Percentiles rank a stretch among this genome's conserved stretches.
Evolutionary conservation across 2,113 vertebrate genomes (phyloP).

Genomic region (Lasiurus cinereus): DNA sequence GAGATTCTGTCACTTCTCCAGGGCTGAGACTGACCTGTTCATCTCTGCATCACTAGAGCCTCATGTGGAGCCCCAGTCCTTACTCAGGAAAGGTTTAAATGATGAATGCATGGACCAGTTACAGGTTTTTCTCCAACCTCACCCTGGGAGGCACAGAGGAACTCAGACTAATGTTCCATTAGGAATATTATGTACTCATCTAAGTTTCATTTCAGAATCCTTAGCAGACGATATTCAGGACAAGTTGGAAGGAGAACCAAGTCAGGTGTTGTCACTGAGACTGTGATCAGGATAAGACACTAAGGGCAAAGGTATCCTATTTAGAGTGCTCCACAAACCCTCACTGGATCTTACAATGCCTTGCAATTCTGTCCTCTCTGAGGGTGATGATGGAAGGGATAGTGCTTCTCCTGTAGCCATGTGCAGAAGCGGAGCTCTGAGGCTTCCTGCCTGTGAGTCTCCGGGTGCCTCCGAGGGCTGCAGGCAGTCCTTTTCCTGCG

Average conservation of each 20-base stretch:
- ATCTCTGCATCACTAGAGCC: neutral
- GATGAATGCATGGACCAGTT: neutral
- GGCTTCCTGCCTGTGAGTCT: neutral
- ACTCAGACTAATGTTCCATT: neutral
- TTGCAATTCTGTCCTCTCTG: constrained; percentile 5
- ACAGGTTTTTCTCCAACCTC: neutral
- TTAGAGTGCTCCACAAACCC: neutral
- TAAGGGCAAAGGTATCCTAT: neutral
- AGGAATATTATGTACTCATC: neutral
- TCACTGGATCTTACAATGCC: neutral
- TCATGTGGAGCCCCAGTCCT: neutral
- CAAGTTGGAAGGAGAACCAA: neutral
- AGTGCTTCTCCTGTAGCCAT: neutral
- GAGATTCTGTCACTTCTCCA: neutral
- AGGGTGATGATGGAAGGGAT: neutral
- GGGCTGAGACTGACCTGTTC: neutral
- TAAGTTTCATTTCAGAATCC: neutral
- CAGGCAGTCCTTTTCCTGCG: neutral
- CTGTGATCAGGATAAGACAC: neutral
- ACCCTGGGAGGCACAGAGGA: neutral
- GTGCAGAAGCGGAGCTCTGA: neutral
- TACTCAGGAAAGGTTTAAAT: neutral
- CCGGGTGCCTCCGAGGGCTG: neutral
- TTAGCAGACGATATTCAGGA: neutral
- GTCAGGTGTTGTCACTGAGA: neutral